Evolutionary conservation across 2,888 invertebrate genomes (phyloP).

Genomic region (Latheticus oryzae): DNA sequence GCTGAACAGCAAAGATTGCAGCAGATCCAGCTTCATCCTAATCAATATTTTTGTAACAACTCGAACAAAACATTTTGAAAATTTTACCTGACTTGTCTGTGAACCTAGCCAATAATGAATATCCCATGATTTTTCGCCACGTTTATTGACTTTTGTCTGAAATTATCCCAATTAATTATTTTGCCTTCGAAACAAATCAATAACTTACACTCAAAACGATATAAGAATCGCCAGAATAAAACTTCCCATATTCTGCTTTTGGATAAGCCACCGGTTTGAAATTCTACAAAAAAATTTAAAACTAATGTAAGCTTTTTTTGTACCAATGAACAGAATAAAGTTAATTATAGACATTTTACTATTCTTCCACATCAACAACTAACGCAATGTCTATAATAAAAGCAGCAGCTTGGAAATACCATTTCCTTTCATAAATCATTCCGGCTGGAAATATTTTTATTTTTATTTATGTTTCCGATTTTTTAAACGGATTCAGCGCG

Average conservation of each 20-base stretch:
- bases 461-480: no score
- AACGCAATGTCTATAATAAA: no score
- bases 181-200: slow-evolving; percentile 9
- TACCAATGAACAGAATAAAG: no score
- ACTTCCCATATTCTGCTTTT: slow-evolving; percentile 81
- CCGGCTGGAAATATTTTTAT: no score
- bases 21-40: slow-evolving; percentile 81
- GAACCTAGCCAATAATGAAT: slow-evolving; percentile 91
- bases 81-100: slow-evolving; percentile 77
- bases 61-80: no score
- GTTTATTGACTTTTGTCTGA: slow-evolving; percentile 75
- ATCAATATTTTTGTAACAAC: no score
- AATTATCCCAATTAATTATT: slow-evolving; percentile 49
- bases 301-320: no score
- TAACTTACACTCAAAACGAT: slow-evolving; percentile 80
- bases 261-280: slow-evolving; percentile 83
- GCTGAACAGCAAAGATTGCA: slow-evolving; percentile 82
- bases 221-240: slow-evolving; percentile 88
- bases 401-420: no score
- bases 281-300: slow-evolving; percentile 75
- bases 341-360: no score
- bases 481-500: no score
- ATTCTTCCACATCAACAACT: no score
- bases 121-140: slow-evolving; percentile 79
- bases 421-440: no score